These are phyloP conservation scores for Triplophysa yarkandensis DNA, from an alignment of 2,797 vertebrate species.

Conservation along the genomic window DNA sequence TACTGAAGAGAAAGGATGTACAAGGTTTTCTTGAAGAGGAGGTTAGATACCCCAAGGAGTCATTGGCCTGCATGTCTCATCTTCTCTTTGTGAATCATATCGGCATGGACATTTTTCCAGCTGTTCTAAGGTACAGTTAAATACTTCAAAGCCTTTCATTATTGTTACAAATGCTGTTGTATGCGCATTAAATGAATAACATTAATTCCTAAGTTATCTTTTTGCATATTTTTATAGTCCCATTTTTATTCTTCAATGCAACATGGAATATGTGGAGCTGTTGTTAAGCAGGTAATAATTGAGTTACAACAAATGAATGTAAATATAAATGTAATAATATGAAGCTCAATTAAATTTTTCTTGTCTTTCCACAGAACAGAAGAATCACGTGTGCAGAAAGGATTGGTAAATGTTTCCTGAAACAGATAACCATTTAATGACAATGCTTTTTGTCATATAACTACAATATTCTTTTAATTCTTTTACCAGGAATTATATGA, in stretches of 20 bases:
- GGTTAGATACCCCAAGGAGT: conserved; percentile 79
- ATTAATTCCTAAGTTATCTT: too few relatives aligned
- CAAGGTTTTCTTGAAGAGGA: conserved; percentile 83
- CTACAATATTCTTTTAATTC: conserved; percentile 1
- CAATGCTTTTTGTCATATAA: not conserved
- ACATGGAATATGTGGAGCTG: conserved; percentile 84
- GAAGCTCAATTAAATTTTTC: not conserved
- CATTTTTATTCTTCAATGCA: conserved; percentile 86
- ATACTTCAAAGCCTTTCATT: not conserved
- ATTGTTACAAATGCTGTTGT: not conserved
- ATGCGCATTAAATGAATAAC: not conserved
- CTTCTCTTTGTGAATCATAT: conserved; percentile 91
- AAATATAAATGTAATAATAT: not conserved
- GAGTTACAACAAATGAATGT: not conserved
- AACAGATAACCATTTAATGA: not conserved
- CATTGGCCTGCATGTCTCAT: conserved; percentile 87
- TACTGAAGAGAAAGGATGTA: conserved; percentile 69
- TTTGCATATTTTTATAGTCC: conserved; percentile 75
- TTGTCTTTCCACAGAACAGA: conserved; percentile 80
- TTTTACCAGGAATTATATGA: conserved; percentile 86
- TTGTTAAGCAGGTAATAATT: conserved; percentile 85
- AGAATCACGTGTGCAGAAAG: conserved; percentile 87
- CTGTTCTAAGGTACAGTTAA: conserved; percentile 81
- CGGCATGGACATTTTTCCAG: conserved; percentile 81
- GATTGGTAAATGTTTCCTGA: conserved; percentile 80